Evolutionary conservation across 2,113 vertebrate genomes (phyloP).

Genomic region (Mionectes macconnelli): DNA sequence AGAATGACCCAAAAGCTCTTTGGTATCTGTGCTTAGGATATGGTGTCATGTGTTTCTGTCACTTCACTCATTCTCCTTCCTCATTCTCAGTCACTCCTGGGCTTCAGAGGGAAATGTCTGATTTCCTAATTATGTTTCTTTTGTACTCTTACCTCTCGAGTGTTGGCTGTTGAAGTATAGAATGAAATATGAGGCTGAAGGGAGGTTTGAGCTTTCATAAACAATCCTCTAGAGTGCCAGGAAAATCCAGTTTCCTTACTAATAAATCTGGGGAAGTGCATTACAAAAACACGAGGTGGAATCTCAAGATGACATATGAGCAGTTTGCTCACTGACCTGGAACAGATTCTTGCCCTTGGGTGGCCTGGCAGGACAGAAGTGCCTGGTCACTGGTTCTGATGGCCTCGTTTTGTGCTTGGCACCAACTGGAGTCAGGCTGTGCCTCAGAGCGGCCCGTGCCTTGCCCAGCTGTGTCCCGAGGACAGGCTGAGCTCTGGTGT

Average conservation of each 20-base stretch:
- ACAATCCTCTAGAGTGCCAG: conserved; percentile 63
- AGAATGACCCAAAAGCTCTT: background rate
- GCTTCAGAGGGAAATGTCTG: conserved; percentile 40
- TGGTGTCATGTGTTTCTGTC: background rate
- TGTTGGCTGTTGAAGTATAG: conserved; percentile 64
- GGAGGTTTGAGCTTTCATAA: conserved; percentile 64
- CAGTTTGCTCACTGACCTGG: background rate
- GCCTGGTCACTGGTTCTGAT: background rate
- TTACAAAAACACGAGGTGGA: background rate
- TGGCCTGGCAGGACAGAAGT: background rate
- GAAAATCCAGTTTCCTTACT: conserved; percentile 63
- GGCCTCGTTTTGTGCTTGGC: background rate
- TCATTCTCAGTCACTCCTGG: conserved; percentile 38
- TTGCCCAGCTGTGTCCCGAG: background rate
- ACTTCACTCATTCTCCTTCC: conserved; percentile 25
- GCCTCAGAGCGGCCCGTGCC: accelerated
- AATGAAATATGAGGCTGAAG: conserved; percentile 65
- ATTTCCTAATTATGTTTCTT: conserved; percentile 66
- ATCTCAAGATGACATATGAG: background rate
- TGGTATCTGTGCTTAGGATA: background rate
- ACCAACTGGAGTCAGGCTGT: background rate
- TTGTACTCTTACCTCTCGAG: conserved; percentile 57
- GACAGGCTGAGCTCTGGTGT: background rate
- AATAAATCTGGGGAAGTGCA: conserved; percentile 49
- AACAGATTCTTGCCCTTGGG: background rate